These are phyloP conservation scores for Andrena hattorfiana DNA, from an alignment of 2,888 invertebrate genomes.

Conservation along the genomic window DNA sequence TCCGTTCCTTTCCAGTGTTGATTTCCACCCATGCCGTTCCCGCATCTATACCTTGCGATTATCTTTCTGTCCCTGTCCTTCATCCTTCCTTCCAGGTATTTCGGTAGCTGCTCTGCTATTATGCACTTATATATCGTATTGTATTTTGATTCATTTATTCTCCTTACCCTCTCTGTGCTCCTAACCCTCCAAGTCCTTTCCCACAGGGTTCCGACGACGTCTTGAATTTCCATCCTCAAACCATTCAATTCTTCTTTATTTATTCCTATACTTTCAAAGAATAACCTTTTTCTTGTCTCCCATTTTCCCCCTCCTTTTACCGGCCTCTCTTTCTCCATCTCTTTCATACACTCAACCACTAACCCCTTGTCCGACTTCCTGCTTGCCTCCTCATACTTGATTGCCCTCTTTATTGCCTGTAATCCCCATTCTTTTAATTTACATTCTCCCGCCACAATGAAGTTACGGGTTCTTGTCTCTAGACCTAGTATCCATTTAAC, in stretches of 20 bases:
- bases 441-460: too few species aligned
- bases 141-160: conserved; percentile 1
- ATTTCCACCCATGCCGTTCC: neutral
- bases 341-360: too few species aligned
- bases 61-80: neutral
- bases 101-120: neutral
- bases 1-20: neutral
- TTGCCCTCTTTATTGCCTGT: too few species aligned
- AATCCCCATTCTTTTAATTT: too few species aligned
- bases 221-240: neutral
- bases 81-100: neutral
- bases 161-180: neutral
- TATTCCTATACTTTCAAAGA: neutral
- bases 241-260: neutral
- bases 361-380: too few species aligned
- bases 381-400: too few species aligned
- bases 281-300: neutral
- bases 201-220: neutral
- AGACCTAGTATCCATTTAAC: too few species aligned
- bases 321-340: neutral
- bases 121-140: neutral
- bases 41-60: neutral
- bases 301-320: neutral
- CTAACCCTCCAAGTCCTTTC: neutral
- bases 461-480: too few species aligned